Percentiles rank a stretch among this genome's conserved stretches.
Evolutionary conservation across 2,797 vertebrate species (phyloP).

Genomic region (Graptemys geographica): DNA sequence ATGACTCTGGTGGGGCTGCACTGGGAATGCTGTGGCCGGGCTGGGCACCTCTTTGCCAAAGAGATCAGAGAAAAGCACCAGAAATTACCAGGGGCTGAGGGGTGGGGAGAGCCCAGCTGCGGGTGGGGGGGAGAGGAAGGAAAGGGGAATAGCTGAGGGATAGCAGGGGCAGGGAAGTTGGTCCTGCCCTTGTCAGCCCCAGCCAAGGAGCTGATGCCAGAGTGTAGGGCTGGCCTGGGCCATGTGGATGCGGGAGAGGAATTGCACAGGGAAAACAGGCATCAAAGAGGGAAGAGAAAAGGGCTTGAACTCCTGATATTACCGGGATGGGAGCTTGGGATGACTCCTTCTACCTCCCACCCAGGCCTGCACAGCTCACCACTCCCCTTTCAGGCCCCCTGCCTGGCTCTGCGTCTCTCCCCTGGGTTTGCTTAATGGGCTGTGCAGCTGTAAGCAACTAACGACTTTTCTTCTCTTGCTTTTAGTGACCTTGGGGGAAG

Average conservation of each 20-base stretch:
- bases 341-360: no score
- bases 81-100: no score
- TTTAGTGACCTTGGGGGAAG: background rate
- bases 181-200: no score
- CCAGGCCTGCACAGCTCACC: background rate
- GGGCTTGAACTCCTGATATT: background rate
- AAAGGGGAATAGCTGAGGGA: no score
- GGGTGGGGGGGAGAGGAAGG: no score
- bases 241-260: accelerated
- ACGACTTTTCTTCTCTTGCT: background rate
- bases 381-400: background rate
- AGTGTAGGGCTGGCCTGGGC: accelerated
- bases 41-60: background rate
- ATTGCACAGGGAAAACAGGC: background rate
- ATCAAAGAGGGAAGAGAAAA: background rate
- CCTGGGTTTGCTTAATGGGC: background rate
- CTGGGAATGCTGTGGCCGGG: background rate
- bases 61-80: background rate
- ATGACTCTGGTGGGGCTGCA: background rate
- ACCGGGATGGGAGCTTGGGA: no score
- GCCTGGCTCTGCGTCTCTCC: no score
- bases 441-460: background rate
- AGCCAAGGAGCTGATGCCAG: no score
- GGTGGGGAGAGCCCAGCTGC: background rate
- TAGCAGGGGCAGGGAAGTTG: background rate